A percentile compares a stretch with the other conserved stretches of the same genome.
These are phyloP conservation scores for Xylota sylvarum DNA, from an alignment of 2,888 invertebrate species.

Conservation along the genomic window DNA sequence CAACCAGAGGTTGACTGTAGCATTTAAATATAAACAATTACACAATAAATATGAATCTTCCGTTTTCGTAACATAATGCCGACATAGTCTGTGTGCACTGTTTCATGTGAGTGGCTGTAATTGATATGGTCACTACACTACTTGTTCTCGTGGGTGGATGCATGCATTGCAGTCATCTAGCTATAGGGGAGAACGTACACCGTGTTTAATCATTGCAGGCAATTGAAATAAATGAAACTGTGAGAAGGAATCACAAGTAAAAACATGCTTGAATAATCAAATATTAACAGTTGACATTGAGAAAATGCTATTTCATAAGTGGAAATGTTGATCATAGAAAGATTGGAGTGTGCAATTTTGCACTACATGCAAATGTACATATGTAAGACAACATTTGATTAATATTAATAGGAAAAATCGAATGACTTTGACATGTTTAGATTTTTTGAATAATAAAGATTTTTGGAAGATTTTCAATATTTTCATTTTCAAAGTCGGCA, in stretches of 20 bases:
- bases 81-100: background rate
- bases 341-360: too few species aligned
- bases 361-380: too few species aligned
- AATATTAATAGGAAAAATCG: too few species aligned
- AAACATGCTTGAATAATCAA: slow-evolving; percentile 25
- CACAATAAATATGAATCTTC: slow-evolving; percentile 45
- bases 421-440: too few species aligned
- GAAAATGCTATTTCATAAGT: too few species aligned
- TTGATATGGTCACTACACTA: slow-evolving; percentile 32
- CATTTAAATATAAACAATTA: slow-evolving; percentile 14
- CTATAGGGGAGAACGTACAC: background rate
- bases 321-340: too few species aligned
- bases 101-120: slow-evolving; percentile 19
- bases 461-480: too few species aligned
- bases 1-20: background rate
- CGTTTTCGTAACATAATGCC: slow-evolving; percentile 55
- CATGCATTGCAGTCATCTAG: slow-evolving; percentile 11
- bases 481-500: too few species aligned
- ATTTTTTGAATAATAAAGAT: too few species aligned
- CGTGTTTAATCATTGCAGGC: slow-evolving; percentile 19
- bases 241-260: background rate
- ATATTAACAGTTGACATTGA: slow-evolving; percentile 42
- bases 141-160: slow-evolving; percentile 42
- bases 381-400: too few species aligned
- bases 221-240: slow-evolving; percentile 39